Conservation (phyloP, 1,140 invertebrate genomes). For the Pectinophora gossypiella region DNA sequence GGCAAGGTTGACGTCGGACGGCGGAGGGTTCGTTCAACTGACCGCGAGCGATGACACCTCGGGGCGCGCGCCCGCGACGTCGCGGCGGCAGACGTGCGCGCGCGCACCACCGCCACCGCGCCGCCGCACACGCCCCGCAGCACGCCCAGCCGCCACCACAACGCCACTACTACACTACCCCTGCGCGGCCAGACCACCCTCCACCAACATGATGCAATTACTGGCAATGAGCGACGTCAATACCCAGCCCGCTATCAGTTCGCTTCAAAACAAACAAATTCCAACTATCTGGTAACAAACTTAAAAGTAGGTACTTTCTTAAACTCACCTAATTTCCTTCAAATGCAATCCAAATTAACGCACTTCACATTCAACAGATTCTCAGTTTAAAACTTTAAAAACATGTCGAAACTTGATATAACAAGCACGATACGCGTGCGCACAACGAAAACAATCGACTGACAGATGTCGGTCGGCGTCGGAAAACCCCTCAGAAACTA, state of each 20-base stretch:
- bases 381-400: conserved; percentile 38
- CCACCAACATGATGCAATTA: conserved; percentile 1
- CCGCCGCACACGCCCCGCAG: conserved; percentile 6
- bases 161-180: conserved; percentile 4
- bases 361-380: conserved; percentile 43
- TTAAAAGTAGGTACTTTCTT: not conserved
- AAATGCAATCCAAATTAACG: conserved; percentile 57
- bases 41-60: conserved; percentile 71
- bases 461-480: conserved; percentile 58
- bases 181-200: not conserved
- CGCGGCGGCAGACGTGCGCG: conserved; percentile 51
- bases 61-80: conserved; percentile 62
- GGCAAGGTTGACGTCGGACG: conserved; percentile 68
- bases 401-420: conserved; percentile 64
- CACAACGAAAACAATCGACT: conserved; percentile 58
- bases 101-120: conserved; percentile 15
- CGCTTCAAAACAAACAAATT: too few species aligned
- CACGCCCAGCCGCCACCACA: conserved; percentile 4
- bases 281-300: not conserved
- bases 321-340: conserved; percentile 46
- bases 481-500: conserved; percentile 65
- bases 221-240: not conserved
- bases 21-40: conserved; percentile 71
- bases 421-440: conserved; percentile 54
- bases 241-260: too few species aligned